A percentile compares a stretch with the other conserved stretches of the same genome.
These are phyloP conservation scores for Wiebesia pumilae DNA, from an alignment of 1,140 invertebrate species.

Conservation along the genomic window DNA sequence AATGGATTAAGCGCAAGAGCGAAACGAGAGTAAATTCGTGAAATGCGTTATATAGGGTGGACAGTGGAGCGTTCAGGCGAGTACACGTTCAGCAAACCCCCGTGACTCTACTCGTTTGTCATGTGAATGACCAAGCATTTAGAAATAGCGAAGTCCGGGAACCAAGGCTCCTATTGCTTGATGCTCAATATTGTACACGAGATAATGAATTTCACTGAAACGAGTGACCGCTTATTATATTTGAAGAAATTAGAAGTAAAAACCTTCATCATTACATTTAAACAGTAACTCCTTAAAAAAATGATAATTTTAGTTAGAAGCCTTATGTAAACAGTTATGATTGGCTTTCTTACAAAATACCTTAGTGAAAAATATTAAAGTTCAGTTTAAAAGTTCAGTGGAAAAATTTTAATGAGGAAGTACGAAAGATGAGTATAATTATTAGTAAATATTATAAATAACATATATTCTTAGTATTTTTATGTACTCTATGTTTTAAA, in stretches of 20 bases:
- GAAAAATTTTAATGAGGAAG: too few relatives aligned
- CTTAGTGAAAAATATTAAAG: too few relatives aligned
- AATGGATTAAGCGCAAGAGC: slow-evolving; percentile 73
- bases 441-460: too few relatives aligned
- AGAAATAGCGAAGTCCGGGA: slow-evolving; percentile 50
- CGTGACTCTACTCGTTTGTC: slow-evolving; percentile 74
- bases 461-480: too few relatives aligned
- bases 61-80: slow-evolving; percentile 6
- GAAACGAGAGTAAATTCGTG: slow-evolving; percentile 33
- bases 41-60: slow-evolving; percentile 51
- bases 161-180: neutral
- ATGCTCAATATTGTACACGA: neutral
- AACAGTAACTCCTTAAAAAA: neutral
- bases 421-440: too few relatives aligned
- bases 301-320: neutral
- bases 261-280: neutral
- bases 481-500: too few relatives aligned
- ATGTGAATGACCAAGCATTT: slow-evolving; percentile 73
- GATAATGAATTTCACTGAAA: slow-evolving; percentile 47
- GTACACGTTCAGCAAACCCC: slow-evolving; percentile 51
- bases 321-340: too few relatives aligned
- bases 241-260: slow-evolving; percentile 11
- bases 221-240: slow-evolving; percentile 1
- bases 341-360: too few relatives aligned
- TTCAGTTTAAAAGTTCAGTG: too few relatives aligned